Conservation (phyloP, 2,113 vertebrate genomes). For the Nycticorax nycticorax region DNA sequence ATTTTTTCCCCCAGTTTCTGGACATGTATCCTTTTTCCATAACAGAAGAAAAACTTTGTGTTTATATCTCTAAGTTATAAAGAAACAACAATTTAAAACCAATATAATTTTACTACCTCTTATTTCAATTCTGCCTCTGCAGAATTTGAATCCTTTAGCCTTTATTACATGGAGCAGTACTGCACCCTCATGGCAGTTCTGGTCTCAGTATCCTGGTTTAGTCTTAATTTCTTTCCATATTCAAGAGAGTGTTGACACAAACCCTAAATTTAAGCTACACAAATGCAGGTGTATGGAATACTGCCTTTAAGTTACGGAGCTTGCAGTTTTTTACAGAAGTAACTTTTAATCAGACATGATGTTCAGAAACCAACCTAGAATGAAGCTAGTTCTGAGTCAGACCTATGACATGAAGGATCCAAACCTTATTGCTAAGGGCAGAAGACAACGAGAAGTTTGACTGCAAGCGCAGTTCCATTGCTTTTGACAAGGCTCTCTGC, state of each 20-base stretch:
- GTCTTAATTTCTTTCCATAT: not conserved
- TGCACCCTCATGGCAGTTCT: fast-evolving
- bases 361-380: not conserved
- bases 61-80: not conserved
- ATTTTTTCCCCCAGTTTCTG: not conserved
- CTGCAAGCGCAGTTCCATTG: not conserved
- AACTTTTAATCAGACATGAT: not conserved
- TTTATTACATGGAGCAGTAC: not conserved
- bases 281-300: not conserved
- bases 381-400: not conserved
- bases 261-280: not conserved
- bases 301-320: not conserved
- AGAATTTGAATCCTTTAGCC: not conserved
- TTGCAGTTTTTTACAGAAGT: not conserved
- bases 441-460: not conserved
- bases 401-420: not conserved
- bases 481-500: not conserved
- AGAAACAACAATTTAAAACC: not conserved
- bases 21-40: not conserved
- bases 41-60: not conserved
- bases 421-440: not conserved
- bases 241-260: not conserved
- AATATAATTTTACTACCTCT: not conserved
- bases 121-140: not conserved
- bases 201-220: not conserved